Conservation (phyloP, 1,140 invertebrate species). For the Lineus longissimus region DNA sequence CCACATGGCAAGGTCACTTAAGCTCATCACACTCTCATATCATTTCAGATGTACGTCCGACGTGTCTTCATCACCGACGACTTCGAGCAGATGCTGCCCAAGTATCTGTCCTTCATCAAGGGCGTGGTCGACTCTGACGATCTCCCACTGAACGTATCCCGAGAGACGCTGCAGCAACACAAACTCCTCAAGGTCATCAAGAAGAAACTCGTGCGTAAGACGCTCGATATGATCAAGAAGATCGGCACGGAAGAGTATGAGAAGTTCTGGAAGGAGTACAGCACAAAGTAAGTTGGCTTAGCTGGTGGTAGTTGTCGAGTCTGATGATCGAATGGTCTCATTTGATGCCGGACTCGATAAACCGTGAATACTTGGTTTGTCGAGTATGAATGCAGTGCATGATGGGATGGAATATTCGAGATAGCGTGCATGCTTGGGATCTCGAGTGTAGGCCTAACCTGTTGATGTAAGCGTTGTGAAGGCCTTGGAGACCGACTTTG, state of each 20-base stretch:
- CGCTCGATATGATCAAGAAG: slow-evolving; percentile 98
- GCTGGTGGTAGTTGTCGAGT: neutral
- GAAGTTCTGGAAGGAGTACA: slow-evolving; percentile 98
- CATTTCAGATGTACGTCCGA: slow-evolving; percentile 77
- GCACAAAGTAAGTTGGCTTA: slow-evolving; percentile 75
- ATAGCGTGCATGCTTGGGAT: too few relatives aligned
- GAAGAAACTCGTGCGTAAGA: slow-evolving; percentile 97
- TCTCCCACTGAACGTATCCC: slow-evolving; percentile 94
- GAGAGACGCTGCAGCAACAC: slow-evolving; percentile 94
- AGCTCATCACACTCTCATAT: neutral
- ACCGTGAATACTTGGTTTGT: too few relatives aligned
- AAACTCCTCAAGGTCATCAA: slow-evolving; percentile 99
- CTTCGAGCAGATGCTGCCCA: slow-evolving; percentile 99
- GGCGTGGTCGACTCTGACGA: slow-evolving; percentile 99
- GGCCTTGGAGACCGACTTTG: too few relatives aligned
- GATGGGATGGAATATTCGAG: too few relatives aligned
- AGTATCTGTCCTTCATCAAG: slow-evolving; percentile 89
- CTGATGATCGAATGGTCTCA: neutral
- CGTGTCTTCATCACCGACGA: slow-evolving; percentile 99
- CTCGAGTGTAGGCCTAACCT: too few relatives aligned
- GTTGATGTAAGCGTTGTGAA: too few relatives aligned
- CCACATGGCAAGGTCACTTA: too few relatives aligned
- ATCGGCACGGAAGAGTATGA: slow-evolving; percentile 85
- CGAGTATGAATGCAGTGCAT: too few relatives aligned
- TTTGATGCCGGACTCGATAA: neutral